Evolutionary conservation across 1,140 invertebrate genomes (phyloP), one percentile per base, ranked within the genome.

Genomic region (Lysiphlebus fabarum): DNA sequence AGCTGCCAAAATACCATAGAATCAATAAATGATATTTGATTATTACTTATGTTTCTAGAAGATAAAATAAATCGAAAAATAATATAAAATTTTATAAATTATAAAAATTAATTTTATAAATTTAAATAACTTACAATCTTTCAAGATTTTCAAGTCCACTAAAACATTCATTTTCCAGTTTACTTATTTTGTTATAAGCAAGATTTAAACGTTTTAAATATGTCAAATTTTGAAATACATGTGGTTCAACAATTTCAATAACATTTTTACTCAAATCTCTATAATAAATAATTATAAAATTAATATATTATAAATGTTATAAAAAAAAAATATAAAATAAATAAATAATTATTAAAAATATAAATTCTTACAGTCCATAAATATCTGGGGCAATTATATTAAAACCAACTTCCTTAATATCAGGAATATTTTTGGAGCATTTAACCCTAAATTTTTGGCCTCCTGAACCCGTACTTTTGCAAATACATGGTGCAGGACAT

Each of bases 251-350:
- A n/a, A 81, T 70, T 9, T 80, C 81, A 71, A 95, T 89, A 57
- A 85, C 82, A 76, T 95, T 96, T 71, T 85, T 84, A 65, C 87
- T 90, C 38, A 94, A 75, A 73, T 90, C 87, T 65, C 87, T 90
- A 73, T 14, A 81, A 81, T 65, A 59, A 49, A 36, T 17, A 11
- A 12, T 17, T 17, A 12, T 10, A 44, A 56, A 53, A 43, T 47
- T 47, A 47, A 47, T 6, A 6, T 47, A n/a, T 17, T 17, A n/a
- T 37, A 36, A 50, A 45, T 43, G 5, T 10, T 36, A 51, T 53
- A 5, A 34, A 41, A 47, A 41, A 5, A n/a, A n/a, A n/a, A n/a
- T n/a, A n/a, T n/a, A n/a, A n/a, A n/a, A n/a, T n/a, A n/a, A n/a
- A n/a, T n/a, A n/a, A n/a, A 26, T 26, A 26, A 11, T 49, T 57